Percentiles rank a stretch among this genome's conserved stretches.
phyloP scores from a whole-genome alignment of 64 coral and sea anemone species.

The Pachyseris speciosa region DNA sequence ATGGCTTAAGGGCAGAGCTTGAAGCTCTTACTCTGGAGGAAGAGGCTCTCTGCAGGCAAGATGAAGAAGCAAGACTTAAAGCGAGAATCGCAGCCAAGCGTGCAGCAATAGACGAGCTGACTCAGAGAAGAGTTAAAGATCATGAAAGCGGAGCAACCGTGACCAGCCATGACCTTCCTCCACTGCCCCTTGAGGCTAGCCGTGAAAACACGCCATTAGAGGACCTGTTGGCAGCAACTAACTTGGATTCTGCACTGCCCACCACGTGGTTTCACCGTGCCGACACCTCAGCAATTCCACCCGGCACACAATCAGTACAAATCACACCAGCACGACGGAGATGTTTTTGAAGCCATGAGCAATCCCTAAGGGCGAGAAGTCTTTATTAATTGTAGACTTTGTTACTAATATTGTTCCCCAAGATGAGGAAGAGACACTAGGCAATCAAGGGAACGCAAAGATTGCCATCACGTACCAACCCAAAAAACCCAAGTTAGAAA shows the following conservation, averaged over 20 bases:
- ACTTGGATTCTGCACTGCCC: no score
- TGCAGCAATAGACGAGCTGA: not conserved
- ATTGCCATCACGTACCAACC: constrained; percentile 44
- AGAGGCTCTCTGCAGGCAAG: not conserved
- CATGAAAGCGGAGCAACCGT: not conserved
- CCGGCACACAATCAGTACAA: not conserved
- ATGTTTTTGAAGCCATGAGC: constrained; percentile 25
- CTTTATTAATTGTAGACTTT: constrained; percentile 40
- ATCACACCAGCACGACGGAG: not conserved
- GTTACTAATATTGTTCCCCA: constrained; percentile 28
- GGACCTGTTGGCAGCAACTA: no score
- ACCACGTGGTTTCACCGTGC: no score
- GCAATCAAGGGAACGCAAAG: not conserved
- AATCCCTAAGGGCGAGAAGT: constrained; percentile 40
- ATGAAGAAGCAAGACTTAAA: not conserved
- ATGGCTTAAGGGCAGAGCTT: not conserved
- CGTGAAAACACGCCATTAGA: no score
- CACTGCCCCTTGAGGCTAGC: not conserved
- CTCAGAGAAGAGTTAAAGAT: not conserved
- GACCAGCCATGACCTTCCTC: not conserved
- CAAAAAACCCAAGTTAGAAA: constrained; percentile 57
- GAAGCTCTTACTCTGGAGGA: not conserved
- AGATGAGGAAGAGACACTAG: constrained; percentile 22
- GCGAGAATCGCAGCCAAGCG: not conserved
- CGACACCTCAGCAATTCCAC: not conserved